Conservation (phyloP, 2,888 invertebrate species). For the Caradrina clavipalpis region DNA sequence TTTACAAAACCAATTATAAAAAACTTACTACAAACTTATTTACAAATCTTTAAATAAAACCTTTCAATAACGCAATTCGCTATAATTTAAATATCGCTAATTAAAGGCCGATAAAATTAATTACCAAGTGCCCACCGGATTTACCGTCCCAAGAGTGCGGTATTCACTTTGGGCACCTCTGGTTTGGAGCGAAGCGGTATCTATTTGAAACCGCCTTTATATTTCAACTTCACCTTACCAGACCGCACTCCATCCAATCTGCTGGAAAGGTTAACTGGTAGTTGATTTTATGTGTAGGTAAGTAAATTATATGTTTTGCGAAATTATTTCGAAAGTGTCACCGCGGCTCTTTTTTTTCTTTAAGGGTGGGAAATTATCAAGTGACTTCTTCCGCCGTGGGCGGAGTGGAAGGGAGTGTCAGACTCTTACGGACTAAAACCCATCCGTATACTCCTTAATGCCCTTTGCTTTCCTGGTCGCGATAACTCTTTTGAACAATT, state of each 20-base stretch:
- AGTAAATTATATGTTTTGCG: neutral
- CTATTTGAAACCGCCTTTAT: slow-evolving; percentile 60
- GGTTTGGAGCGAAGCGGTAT: slow-evolving; percentile 31
- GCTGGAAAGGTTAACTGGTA: slow-evolving; percentile 46
- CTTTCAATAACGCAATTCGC: neutral
- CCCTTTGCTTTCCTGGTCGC: too few species aligned
- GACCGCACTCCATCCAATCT: slow-evolving; percentile 59
- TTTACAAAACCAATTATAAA: too few species aligned
- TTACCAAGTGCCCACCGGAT: slow-evolving; percentile 12
- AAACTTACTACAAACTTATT: too few species aligned
- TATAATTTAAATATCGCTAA: neutral
- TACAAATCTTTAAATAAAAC: neutral
- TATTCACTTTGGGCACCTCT: slow-evolving; percentile 52
- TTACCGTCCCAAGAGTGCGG: neutral
- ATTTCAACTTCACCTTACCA: slow-evolving; percentile 63
- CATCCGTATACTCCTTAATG: too few species aligned
- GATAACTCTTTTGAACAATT: too few species aligned
- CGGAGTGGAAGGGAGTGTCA: too few species aligned
- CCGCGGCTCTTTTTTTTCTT: too few species aligned
- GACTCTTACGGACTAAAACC: too few species aligned
- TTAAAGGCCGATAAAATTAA: slow-evolving; percentile 18
- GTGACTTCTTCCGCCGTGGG: too few species aligned
- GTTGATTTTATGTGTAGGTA: slow-evolving; percentile 22
- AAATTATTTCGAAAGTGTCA: too few species aligned
- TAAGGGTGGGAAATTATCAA: too few species aligned